Evolutionary conservation across 1,140 invertebrate genomes (phyloP).

Genomic region (Colletes gigas): DNA sequence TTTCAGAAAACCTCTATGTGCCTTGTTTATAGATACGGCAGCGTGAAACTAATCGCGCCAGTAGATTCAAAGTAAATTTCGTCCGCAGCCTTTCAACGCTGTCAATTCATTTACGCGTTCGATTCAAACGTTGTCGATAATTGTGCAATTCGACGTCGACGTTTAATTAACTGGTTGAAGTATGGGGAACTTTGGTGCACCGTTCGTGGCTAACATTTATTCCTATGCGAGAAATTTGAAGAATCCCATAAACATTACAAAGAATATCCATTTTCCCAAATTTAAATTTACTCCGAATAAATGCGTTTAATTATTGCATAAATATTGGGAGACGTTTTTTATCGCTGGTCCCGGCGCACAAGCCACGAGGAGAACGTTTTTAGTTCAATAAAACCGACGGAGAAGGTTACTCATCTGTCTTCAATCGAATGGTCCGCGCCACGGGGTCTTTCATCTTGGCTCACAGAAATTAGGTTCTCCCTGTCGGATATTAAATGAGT

Average conservation of each 20-base stretch:
- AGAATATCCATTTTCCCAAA: too few species aligned
- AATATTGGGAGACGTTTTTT: too few species aligned
- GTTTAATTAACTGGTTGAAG: slow-evolving; percentile 20
- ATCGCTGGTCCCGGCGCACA: too few species aligned
- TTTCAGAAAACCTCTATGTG: too few species aligned
- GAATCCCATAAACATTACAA: not conserved
- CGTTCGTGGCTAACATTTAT: not conserved
- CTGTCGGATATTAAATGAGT: slow-evolving; percentile 56
- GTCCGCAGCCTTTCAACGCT: not conserved
- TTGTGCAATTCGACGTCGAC: slow-evolving; percentile 10
- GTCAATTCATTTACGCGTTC: slow-evolving; percentile 2
- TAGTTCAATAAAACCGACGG: not conserved
- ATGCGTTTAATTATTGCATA: too few species aligned
- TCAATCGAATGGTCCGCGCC: slow-evolving; percentile 2
- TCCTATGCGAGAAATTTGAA: not conserved
- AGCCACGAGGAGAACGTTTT: not conserved
- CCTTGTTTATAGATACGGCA: too few species aligned
- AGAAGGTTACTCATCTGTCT: not conserved
- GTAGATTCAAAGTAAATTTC: not conserved
- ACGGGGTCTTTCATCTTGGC: slow-evolving; percentile 33
- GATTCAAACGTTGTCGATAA: slow-evolving; percentile 12
- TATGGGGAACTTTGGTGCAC: not conserved
- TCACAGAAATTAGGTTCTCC: slow-evolving; percentile 29
- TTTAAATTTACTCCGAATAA: too few species aligned
- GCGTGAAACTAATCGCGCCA: not conserved